Base-by-base conservation (phyloP, 2,888 invertebrate species). In the Catocala nupta region DNA sequence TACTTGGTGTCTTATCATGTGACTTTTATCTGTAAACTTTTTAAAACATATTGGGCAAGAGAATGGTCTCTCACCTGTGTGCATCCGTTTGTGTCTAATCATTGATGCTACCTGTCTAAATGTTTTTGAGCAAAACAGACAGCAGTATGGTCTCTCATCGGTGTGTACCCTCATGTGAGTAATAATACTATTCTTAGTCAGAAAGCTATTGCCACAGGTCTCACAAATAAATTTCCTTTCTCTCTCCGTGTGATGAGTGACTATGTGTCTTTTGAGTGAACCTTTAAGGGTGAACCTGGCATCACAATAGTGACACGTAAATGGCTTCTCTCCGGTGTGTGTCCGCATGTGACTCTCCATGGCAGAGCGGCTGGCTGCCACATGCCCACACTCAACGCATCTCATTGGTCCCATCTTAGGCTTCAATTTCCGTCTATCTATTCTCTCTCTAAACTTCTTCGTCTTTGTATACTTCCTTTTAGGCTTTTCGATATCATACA, bases 261-360 rank as follows among this genome's bases (percentile, higher is more conserved):
- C 81, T 13, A 82, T 78, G 65, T 94, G 94, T 34, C 91, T 81
- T 52, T 89, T 87, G 1, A 93, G 70, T 5, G 89, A 82, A 0
- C 92, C 91, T 66, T 91, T 91, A 0, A 89, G 80, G 11, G 84
- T 79, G 55, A 88, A 94, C n/a, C 78, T 76, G 3, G 82, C 73
- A 1, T 83, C 81, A 65, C 94, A 94, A 0, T 73, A 63, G 1
- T 81, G 70, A 66, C 94, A 94, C 0, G 69, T 58, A 55, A 84
- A 94, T 0, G 94, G 94, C 68, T 88, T 91, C 48, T 94, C 93
- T 0, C 92, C 92, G 0, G 93, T 92, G 61, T 94, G 94, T 0
- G 87, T 89, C 1, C 93, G 79, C 85, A 91, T 87, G 61, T 94
- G 94, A 1, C 79, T 84, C 43, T 89, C 87, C 75, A 93, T 78